Evolutionary conservation across 2,113 vertebrate species (phyloP).

Genomic region (Ceyx melanurus): DNA sequence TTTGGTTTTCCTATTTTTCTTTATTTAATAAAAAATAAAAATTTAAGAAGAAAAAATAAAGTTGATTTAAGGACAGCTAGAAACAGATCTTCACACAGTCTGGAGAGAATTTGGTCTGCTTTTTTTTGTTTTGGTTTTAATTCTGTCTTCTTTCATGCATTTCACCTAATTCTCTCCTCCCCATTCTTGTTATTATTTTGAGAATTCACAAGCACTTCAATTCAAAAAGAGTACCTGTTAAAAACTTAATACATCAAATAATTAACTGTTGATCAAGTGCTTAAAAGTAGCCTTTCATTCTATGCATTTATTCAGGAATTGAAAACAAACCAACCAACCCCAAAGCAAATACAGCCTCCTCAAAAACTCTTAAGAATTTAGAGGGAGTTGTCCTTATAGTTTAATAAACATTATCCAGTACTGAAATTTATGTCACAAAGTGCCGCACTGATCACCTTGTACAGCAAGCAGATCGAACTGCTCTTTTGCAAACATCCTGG

Average conservation of each 20-base stretch:
- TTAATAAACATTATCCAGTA: background rate
- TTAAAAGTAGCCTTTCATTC: background rate
- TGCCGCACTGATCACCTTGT: rapidly evolving
- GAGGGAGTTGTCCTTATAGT: background rate
- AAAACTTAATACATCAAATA: background rate
- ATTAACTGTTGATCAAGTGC: background rate
- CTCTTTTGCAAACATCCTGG: background rate
- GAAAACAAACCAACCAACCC: background rate
- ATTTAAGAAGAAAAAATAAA: background rate
- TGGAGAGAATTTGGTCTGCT: too few relatives aligned
- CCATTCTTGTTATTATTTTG: background rate
- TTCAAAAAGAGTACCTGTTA: background rate
- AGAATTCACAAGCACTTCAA: background rate
- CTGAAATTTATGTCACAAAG: background rate
- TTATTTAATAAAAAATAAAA: too few relatives aligned
- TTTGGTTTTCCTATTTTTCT: background rate
- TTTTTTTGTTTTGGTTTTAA: background rate
- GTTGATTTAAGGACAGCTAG: background rate
- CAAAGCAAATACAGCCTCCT: too few relatives aligned
- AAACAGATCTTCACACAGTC: background rate
- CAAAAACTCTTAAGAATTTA: background rate
- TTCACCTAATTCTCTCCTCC: background rate
- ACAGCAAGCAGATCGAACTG: background rate
- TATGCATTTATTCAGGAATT: background rate
- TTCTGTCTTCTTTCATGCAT: background rate